A percentile compares a stretch with the other conserved stretches of the same genome.
Conservation (phyloP, 2,797 vertebrate species). For the Enteromius afrohamiltoni region DNA sequence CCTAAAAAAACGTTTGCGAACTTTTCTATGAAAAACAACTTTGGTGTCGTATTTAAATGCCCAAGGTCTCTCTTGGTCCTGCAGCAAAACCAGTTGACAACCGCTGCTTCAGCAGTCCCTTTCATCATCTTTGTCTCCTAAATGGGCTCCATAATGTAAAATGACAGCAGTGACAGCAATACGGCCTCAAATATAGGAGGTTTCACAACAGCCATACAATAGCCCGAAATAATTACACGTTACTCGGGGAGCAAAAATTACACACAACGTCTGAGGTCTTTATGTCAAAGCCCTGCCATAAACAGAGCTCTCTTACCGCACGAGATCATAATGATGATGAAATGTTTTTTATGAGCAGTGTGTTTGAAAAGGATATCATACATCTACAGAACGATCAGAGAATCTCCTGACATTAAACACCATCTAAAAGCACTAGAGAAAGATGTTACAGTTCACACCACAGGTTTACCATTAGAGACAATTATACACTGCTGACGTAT, state of each 20-base stretch:
- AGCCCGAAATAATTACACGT: constrained; percentile 9
- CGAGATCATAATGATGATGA: neutral
- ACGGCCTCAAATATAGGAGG: constrained; percentile 21
- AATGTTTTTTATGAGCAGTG: neutral
- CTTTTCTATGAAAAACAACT: neutral
- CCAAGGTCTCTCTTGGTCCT: neutral
- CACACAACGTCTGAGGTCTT: neutral
- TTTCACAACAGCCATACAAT: constrained; percentile 12
- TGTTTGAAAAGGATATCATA: neutral
- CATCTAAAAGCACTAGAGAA: neutral
- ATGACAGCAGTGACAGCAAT: constrained; percentile 11
- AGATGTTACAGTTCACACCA: neutral
- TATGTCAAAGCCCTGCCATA: neutral
- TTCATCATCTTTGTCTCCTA: constrained; percentile 17
- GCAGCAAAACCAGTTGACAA: neutral
- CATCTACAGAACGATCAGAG: neutral
- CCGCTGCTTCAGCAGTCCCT: constrained; percentile 28
- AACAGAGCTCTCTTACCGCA: neutral
- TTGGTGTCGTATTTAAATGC: neutral
- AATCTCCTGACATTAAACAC: neutral
- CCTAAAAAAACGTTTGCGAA: neutral
- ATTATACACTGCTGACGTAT: neutral
- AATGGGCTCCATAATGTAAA: constrained; percentile 41
- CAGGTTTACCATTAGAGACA: neutral
- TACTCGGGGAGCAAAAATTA: neutral